These are phyloP conservation scores for Stenolophus ochropezus DNA, from an alignment of 2,888 invertebrate species.

Conservation along the genomic window DNA sequence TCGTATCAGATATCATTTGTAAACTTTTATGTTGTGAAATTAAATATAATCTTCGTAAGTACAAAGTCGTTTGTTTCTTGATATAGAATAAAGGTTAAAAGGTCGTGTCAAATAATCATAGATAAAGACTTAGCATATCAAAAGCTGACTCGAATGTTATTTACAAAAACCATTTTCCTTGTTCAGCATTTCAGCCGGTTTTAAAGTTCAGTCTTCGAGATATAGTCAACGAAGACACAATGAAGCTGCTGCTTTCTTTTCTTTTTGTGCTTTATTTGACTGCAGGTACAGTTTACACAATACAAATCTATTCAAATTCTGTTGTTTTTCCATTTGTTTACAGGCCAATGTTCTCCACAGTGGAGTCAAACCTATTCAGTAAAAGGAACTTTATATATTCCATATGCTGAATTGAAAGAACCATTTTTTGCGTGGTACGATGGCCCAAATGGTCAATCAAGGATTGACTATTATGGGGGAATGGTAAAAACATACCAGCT, in stretches of 20 bases:
- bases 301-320: neutral
- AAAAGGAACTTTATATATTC: constrained; percentile 87
- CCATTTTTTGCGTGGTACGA: constrained; percentile 95
- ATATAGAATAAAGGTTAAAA: constrained; percentile 46
- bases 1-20: constrained; percentile 14
- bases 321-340: neutral
- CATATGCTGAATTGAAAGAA: constrained; percentile 95
- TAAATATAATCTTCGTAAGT: constrained; percentile 40
- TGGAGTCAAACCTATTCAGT: constrained; percentile 85
- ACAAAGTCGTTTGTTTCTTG: constrained; percentile 25
- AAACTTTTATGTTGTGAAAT: constrained; percentile 28
- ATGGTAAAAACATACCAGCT: constrained; percentile 96
- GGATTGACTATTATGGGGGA: constrained; percentile 96
- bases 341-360: constrained; percentile 72
- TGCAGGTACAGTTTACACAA: constrained; percentile 19
- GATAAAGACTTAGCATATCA: constrained; percentile 55
- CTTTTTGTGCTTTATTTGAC: constrained; percentile 36
- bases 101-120: constrained; percentile 47
- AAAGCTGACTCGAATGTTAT: constrained; percentile 43
- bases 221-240: constrained; percentile 18
- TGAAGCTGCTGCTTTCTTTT: constrained; percentile 18
- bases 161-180: constrained; percentile 36
- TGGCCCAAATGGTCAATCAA: constrained; percentile 82
- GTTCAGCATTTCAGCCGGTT: constrained; percentile 42
- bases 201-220: constrained; percentile 48